Evolutionary conservation across 2,113 vertebrate species (phyloP).

Genomic region (Xenopus tropicalis): UCB_Xtro_10.0 CM004450.2:79483501-79484000

Average conservation of each 20-base stretch:
- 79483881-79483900: slow-evolving; percentile 74
- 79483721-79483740: no score
- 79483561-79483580: slow-evolving; percentile 46
- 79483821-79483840: slow-evolving; percentile 76
- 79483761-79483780: slow-evolving; percentile 63
- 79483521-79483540: slow-evolving; percentile 87
- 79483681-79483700: not conserved
- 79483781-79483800: slow-evolving; percentile 83
- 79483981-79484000: not conserved
- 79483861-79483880: slow-evolving; percentile 79
- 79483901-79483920: slow-evolving; percentile 81
- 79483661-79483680: no score
- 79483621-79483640: not conserved
- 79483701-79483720: no score
- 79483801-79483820: slow-evolving; percentile 74
- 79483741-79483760: not conserved
- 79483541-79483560: slow-evolving; percentile 87
- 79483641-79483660: not conserved
- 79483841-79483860: slow-evolving; percentile 81
- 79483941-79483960: not conserved
- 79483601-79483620: not conserved
- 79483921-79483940: slow-evolving; percentile 62
- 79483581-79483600: not conserved
- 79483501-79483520: slow-evolving; percentile 90
- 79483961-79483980: not conserved